phyloP scores from a whole-genome alignment of 2,797 vertebrate genomes.

The Falco columbarius region DNA sequence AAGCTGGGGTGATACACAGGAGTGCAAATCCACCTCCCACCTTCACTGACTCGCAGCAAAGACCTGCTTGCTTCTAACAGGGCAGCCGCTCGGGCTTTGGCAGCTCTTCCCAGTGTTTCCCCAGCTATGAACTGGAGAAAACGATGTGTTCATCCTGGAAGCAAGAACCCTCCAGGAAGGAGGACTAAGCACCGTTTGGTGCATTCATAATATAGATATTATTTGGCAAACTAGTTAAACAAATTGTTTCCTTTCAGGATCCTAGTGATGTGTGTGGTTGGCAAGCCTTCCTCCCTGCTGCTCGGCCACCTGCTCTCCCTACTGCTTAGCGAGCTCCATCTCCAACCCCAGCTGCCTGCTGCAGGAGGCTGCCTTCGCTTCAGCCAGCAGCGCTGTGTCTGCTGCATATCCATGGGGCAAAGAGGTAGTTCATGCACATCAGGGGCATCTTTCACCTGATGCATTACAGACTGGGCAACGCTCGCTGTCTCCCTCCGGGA shows the following conservation, averaged over 20 bases:
- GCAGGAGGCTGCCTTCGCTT: neutral
- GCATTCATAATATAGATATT: conserved; percentile 62
- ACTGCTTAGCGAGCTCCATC: conserved; percentile 10
- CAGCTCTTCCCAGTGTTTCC: neutral
- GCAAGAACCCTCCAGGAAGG: neutral
- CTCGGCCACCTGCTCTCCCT: conserved; percentile 53
- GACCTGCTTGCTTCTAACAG: neutral
- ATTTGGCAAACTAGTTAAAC: conserved; percentile 62
- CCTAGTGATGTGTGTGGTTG: conserved; percentile 3
- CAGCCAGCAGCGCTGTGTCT: neutral
- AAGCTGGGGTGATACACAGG: neutral
- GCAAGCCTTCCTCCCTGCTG: conserved; percentile 41
- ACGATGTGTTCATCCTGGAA: neutral
- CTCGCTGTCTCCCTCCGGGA: neutral
- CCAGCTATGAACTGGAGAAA: neutral
- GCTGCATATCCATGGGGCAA: accelerated
- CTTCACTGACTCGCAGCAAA: neutral
- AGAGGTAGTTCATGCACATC: accelerated
- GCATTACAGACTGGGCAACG: neutral
- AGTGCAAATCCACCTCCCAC: neutral
- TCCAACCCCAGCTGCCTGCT: neutral
- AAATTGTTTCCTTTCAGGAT: conserved; percentile 60
- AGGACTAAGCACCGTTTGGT: neutral
- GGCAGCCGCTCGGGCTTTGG: neutral
- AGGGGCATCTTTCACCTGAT: accelerated